Evolutionary conservation across 2,797 vertebrate genomes (phyloP).

Genomic region (Syngnathus rostellatus): DNA sequence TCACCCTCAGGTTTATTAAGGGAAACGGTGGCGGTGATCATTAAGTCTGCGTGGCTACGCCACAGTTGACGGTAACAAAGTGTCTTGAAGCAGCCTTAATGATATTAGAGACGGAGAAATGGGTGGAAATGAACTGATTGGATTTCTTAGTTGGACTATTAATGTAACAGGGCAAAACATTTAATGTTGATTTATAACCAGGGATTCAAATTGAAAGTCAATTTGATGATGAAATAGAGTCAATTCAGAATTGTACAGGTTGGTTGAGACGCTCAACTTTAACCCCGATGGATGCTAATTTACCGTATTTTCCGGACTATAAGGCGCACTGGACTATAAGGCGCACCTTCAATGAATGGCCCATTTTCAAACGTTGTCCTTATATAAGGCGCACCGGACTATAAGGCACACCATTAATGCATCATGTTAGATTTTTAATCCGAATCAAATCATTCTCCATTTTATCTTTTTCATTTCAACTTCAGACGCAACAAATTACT

Average conservation of each 20-base stretch:
- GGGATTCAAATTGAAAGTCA: slow-evolving; percentile 18
- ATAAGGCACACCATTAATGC: no score
- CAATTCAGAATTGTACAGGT: neutral
- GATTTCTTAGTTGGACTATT: slow-evolving; percentile 32
- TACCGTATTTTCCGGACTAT: no score
- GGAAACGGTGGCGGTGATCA: slow-evolving; percentile 37
- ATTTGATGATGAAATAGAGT: neutral
- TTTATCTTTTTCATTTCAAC: no score
- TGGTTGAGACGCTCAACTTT: no score
- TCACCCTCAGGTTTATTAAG: slow-evolving; percentile 34
- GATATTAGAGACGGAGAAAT: slow-evolving; percentile 37
- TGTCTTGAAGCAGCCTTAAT: slow-evolving; percentile 45
- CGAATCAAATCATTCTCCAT: no score
- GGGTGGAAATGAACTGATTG: slow-evolving; percentile 35
- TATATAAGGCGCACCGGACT: no score
- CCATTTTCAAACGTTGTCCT: no score
- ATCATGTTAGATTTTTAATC: no score
- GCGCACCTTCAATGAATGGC: no score
- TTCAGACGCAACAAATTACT: no score
- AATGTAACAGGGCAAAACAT: slow-evolving; percentile 14
- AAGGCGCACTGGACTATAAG: no score
- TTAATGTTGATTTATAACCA: slow-evolving; percentile 16
- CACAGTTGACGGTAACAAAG: slow-evolving; percentile 51
- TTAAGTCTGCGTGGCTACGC: slow-evolving; percentile 48
- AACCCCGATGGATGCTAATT: no score